phyloP scores from a whole-genome alignment of 2,888 invertebrate genomes.

The Eupithecia inturbata region DNA sequence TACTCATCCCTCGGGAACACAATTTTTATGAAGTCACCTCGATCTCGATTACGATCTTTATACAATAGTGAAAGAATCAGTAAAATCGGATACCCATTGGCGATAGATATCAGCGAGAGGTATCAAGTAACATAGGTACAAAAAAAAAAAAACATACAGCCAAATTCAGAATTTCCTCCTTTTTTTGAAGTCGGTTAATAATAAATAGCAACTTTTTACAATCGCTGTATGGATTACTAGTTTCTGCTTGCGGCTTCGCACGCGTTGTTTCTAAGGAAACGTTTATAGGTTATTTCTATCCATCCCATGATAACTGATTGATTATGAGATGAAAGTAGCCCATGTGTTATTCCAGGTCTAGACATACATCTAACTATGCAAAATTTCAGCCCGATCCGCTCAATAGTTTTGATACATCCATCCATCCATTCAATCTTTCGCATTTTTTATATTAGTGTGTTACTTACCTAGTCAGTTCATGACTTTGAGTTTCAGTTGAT shows the following conservation, averaged over 20 bases:
- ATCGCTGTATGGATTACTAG: background rate
- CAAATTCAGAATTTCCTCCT: too few relatives aligned
- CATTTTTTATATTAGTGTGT: too few relatives aligned
- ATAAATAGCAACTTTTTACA: background rate
- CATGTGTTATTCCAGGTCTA: background rate
- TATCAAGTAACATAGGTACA: too few relatives aligned
- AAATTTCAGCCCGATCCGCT: background rate
- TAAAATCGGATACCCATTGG: too few relatives aligned
- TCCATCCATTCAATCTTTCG: background rate
- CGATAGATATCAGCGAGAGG: too few relatives aligned
- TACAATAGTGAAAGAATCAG: too few relatives aligned
- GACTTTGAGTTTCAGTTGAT: background rate
- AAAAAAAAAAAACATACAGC: too few relatives aligned
- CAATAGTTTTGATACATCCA: background rate
- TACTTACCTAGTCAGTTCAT: background rate
- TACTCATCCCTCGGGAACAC: too few relatives aligned
- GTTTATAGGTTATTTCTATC: too few relatives aligned
- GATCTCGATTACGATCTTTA: too few relatives aligned
- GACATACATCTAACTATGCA: background rate
- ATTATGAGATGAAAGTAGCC: background rate
- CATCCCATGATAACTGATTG: background rate
- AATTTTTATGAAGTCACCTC: too few relatives aligned
- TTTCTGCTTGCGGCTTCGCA: background rate
- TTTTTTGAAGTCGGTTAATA: too few relatives aligned
- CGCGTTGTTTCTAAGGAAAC: background rate